Evolutionary conservation across 2,888 invertebrate genomes (phyloP).

Genomic region (Sicus ferrugineus): DNA sequence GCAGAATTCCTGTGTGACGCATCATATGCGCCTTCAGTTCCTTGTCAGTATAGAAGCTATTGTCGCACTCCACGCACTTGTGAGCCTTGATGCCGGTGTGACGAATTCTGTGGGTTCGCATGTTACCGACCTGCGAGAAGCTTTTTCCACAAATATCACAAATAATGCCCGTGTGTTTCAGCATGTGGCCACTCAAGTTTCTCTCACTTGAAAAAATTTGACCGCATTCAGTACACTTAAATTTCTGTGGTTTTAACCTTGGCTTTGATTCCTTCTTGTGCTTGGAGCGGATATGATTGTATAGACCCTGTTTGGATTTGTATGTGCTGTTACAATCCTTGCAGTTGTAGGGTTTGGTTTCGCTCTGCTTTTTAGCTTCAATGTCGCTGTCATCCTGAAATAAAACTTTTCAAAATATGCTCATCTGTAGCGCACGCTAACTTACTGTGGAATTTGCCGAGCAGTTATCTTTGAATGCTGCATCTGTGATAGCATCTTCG

Average conservation of each 20-base stretch:
- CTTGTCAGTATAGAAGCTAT: conserved; percentile 55
- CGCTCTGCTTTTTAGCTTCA: neutral
- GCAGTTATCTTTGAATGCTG: neutral
- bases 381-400: conserved; percentile 9
- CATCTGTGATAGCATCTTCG: conserved; percentile 31
- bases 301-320: conserved; percentile 50
- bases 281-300: conserved; percentile 49
- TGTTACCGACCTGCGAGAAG: conserved; percentile 58
- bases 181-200: conserved; percentile 53
- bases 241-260: conserved; percentile 12
- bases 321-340: conserved; percentile 50
- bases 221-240: conserved; percentile 51
- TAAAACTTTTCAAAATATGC: neutral
- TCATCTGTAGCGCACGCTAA: neutral
- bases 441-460: conserved; percentile 10
- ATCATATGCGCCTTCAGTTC: conserved; percentile 55
- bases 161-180: conserved; percentile 58
- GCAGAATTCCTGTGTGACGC: conserved; percentile 55
- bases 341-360: neutral
- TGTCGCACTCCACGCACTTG: conserved; percentile 54
- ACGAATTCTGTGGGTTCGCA: conserved; percentile 57
- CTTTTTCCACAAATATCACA: conserved; percentile 59
- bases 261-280: conserved; percentile 35
- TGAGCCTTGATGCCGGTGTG: conserved; percentile 59
- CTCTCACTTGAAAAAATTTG: conserved; percentile 52